These are phyloP conservation scores for Epinephelus cyanopodus DNA, from an alignment of 2,113 vertebrate genomes.

Conservation along the genomic window DNA sequence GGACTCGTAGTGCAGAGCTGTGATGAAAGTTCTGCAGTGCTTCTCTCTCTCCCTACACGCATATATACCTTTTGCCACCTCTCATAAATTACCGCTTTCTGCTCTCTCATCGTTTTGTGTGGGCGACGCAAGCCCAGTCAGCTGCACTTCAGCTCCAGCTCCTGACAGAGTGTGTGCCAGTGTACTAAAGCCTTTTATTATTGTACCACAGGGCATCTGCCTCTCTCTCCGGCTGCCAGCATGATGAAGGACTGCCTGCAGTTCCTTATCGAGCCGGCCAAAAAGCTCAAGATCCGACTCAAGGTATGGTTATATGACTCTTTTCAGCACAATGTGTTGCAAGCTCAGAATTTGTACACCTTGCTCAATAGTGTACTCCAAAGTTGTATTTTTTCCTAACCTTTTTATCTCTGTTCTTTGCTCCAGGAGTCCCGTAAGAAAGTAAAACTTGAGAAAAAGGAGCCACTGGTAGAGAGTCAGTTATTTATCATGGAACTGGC, in stretches of 20 bases:
- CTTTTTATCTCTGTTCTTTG: neutral
- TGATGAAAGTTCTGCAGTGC: constrained; percentile 71
- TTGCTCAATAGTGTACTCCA: neutral
- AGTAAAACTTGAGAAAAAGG: constrained; percentile 79
- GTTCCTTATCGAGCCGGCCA: constrained; percentile 85
- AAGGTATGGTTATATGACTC: constrained; percentile 67
- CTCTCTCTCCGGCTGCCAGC: constrained; percentile 62
- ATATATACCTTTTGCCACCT: constrained; percentile 44
- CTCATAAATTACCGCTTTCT: constrained; percentile 62
- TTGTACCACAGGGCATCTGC: constrained; percentile 62
- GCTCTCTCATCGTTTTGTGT: constrained; percentile 67
- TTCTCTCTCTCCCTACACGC: constrained; percentile 25
- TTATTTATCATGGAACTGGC: constrained; percentile 86
- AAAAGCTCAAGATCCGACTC: constrained; percentile 84
- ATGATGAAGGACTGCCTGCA: constrained; percentile 88
- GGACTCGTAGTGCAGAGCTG: constrained; percentile 50
- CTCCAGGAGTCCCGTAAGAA: constrained; percentile 80
- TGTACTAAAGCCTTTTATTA: constrained; percentile 64
- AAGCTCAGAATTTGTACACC: neutral
- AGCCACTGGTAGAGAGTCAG: constrained; percentile 83
- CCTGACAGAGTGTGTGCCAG: constrained; percentile 62
- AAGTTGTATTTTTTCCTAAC: neutral
- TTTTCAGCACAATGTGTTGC: neutral
- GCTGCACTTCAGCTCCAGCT: constrained; percentile 50
- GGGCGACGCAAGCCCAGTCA: constrained; percentile 43